Evolutionary conservation across 1,140 invertebrate genomes (phyloP).

Genomic region (Coenobita brevimanus): DNA sequence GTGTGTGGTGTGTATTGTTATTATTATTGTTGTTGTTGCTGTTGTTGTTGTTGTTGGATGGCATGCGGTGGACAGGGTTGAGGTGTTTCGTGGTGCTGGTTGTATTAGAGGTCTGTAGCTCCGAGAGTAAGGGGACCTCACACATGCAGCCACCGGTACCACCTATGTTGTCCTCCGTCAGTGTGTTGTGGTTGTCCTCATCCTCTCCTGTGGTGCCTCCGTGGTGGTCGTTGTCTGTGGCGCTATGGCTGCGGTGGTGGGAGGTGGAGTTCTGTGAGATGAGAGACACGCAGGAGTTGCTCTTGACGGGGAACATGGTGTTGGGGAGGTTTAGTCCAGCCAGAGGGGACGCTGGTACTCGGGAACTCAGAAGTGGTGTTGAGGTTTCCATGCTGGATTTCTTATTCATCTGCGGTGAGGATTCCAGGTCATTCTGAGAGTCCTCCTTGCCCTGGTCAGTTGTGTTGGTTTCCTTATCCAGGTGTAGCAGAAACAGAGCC

Average conservation of each 20-base stretch:
- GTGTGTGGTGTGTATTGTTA: too few species aligned
- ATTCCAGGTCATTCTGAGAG: neutral
- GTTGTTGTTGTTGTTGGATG: neutral
- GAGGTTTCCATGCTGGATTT: neutral
- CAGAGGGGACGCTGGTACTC: slow-evolving; percentile 47
- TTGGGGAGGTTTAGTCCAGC: slow-evolving; percentile 47
- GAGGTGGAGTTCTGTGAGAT: slow-evolving; percentile 37
- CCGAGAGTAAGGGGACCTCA: slow-evolving; percentile 44
- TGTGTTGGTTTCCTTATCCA: slow-evolving; percentile 55
- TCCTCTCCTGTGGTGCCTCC: neutral
- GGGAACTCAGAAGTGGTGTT: slow-evolving; percentile 36
- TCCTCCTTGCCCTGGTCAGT: neutral
- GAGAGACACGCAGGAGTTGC: slow-evolving; percentile 58
- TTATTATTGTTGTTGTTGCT: neutral
- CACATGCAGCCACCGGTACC: slow-evolving; percentile 36
- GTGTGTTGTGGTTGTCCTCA: slow-evolving; percentile 2
- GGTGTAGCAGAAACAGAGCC: slow-evolving; percentile 60
- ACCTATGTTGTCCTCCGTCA: neutral
- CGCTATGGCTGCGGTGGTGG: neutral
- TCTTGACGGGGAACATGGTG: slow-evolving; percentile 47
- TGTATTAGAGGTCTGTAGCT: slow-evolving; percentile 35
- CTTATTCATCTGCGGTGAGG: slow-evolving; percentile 26
- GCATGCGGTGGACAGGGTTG: neutral
- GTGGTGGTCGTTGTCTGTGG: slow-evolving; percentile 27
- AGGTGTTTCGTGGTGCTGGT: neutral